Evolutionary conservation across 2,888 invertebrate species (phyloP), one percentile per base, ranked within the genome.

Genomic region (Tenthredo notha): DNA sequence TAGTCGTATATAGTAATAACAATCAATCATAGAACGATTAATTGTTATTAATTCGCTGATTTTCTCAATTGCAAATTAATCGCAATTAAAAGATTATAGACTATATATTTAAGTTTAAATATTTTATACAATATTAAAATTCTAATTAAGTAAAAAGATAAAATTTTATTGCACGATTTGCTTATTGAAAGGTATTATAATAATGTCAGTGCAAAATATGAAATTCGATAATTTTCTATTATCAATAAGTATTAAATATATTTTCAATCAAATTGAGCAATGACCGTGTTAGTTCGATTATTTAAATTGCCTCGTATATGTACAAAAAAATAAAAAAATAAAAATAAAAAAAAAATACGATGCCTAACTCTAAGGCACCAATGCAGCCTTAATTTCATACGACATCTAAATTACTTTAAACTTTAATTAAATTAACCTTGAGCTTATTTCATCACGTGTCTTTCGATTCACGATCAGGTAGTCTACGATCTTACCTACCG

Each of bases 251-350:
- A 78, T 65, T 80, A 29, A 84, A 78, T 84, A 84, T 85, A 77
- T 84, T 21, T 29, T 50, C 67, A 83, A 83, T 83, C 40, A 84
- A 61, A 85, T 85, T 85, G 85, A 85, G 85, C 85, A 85, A 85
- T 82, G 43, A 29, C 77, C 58, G 70, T 54, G 85, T 80, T 83
- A 72, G 29, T 85, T 65, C 33, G 12, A 82, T 37, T 82, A 37
- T 37, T 21, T 40, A 47, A 29, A 29, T 70, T 82, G 80, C 75
- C 29, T 80, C 85, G 80, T 61, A 61, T 50, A 67, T 85, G 58
- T 84, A 77, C 65, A 47, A 61, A 84, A 29, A 43, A 33, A 15
- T 2, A 65, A 21, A 18, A 33, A 54, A 74, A 25, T 37, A 33
- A 67, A 25, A 47, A 83, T n/a, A 67, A 12, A 65, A 12, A 47